phyloP scores from a whole-genome alignment of 1,140 invertebrate species.

The Pseudachorutes palmiensis region DNA sequence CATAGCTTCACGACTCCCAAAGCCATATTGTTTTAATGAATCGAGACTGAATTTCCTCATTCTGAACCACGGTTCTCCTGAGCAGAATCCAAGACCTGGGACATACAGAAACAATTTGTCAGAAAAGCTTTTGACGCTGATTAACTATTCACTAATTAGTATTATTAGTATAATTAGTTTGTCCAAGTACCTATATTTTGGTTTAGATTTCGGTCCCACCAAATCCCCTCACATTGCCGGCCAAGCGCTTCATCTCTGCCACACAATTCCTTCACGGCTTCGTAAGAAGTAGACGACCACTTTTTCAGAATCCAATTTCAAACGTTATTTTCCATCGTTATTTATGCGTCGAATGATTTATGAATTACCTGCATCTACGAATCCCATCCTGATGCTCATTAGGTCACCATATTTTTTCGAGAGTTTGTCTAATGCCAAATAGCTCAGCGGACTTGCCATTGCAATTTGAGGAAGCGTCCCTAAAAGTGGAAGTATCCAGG shows the following conservation, averaged over 20 bases:
- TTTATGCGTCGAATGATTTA: no score
- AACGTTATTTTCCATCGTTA: no score
- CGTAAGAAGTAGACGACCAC: constrained; percentile 2
- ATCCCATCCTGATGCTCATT: not conserved
- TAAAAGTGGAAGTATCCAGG: not conserved
- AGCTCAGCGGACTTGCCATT: not conserved
- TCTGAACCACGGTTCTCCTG: not conserved
- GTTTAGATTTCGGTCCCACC: not conserved
- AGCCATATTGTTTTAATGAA: not conserved
- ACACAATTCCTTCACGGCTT: not conserved
- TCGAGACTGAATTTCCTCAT: not conserved
- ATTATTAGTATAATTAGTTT: not conserved
- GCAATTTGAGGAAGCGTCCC: not conserved
- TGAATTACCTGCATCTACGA: not conserved
- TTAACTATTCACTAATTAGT: no score
- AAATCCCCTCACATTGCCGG: constrained; percentile 1
- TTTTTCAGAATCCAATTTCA: not conserved
- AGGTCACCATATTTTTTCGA: not conserved
- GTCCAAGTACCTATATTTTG: not conserved
- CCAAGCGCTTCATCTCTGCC: not conserved
- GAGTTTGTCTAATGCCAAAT: not conserved
- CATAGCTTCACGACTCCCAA: constrained; percentile 4
- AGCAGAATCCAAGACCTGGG: not conserved
- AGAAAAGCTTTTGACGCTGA: no score
- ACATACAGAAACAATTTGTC: not conserved